These are phyloP conservation scores for Ditylenchus weischeri DNA, from an alignment of 2,888 invertebrate species.

Conservation along the genomic window DNA sequence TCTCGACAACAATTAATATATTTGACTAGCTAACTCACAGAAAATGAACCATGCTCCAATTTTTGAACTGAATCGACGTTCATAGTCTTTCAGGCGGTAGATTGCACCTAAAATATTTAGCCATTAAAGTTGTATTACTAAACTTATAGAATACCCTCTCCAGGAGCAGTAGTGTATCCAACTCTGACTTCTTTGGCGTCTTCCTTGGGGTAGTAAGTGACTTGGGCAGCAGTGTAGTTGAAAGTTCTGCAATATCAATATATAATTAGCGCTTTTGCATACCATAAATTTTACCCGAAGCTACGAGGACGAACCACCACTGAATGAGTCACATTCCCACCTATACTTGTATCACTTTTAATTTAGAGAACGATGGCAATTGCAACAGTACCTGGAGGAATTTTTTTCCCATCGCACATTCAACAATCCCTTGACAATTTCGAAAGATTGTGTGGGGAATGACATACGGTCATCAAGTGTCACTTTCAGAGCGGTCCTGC, in stretches of 20 bases:
- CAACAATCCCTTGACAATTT: slow-evolving; percentile 75
- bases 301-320: slow-evolving; percentile 83
- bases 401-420: slow-evolving; percentile 70
- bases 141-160: slow-evolving; percentile 71
- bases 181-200: slow-evolving; percentile 62
- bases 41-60: slow-evolving; percentile 90
- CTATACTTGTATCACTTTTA: too few relatives aligned
- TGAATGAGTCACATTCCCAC: slow-evolving; percentile 80
- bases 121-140: background rate
- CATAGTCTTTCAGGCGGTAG: slow-evolving; percentile 57
- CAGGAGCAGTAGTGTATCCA: slow-evolving; percentile 80
- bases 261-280: background rate
- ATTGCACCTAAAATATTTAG: slow-evolving; percentile 47
- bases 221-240: slow-evolving; percentile 92
- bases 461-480: slow-evolving; percentile 78
- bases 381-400: slow-evolving; percentile 73
- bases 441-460: slow-evolving; percentile 86
- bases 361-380: too few relatives aligned
- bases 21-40: slow-evolving; percentile 58
- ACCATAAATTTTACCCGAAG: background rate
- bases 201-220: slow-evolving; percentile 81
- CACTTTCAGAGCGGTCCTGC: slow-evolving; percentile 67
- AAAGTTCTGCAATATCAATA: slow-evolving; percentile 74
- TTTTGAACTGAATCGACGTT: slow-evolving; percentile 59
- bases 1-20: too few relatives aligned